Conservation (phyloP, 2,797 vertebrate genomes). For the Acrossocheilus wenchowensis region DNA sequence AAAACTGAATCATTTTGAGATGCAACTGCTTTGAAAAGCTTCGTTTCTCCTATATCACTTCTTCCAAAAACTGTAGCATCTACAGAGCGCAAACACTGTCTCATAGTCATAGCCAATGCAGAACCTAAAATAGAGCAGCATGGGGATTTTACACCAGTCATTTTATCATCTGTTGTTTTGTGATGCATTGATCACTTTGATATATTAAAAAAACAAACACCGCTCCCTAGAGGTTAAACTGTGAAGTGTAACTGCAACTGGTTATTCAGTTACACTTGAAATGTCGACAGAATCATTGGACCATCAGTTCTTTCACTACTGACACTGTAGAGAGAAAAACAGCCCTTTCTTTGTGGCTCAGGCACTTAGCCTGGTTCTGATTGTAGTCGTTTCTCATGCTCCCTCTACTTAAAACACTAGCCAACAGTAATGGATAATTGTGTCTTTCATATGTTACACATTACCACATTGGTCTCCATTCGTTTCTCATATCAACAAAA, state of each 20-base stretch:
- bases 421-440: not conserved
- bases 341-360: not conserved
- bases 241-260: constrained; percentile 38
- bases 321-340: not conserved
- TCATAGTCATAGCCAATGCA: not conserved
- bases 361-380: not conserved
- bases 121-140: not conserved
- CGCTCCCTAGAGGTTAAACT: constrained; percentile 44
- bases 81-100: no score
- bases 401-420: constrained; percentile 5
- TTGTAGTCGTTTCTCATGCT: not conserved
- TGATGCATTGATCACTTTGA: not conserved
- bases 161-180: not conserved
- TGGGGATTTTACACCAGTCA: not conserved
- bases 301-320: constrained; percentile 36
- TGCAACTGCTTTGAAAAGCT: not conserved
- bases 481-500: constrained; percentile 3
- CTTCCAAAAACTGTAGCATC: not conserved
- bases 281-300: constrained; percentile 24
- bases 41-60: not conserved
- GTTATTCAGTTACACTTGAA: not conserved
- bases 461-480: not conserved
- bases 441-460: not conserved
- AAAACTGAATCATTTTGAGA: not conserved
- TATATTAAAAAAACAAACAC: constrained; percentile 32